Base-by-base conservation (phyloP, 1,140 invertebrate genomes). In the Saccostrea glomerata region DNA sequence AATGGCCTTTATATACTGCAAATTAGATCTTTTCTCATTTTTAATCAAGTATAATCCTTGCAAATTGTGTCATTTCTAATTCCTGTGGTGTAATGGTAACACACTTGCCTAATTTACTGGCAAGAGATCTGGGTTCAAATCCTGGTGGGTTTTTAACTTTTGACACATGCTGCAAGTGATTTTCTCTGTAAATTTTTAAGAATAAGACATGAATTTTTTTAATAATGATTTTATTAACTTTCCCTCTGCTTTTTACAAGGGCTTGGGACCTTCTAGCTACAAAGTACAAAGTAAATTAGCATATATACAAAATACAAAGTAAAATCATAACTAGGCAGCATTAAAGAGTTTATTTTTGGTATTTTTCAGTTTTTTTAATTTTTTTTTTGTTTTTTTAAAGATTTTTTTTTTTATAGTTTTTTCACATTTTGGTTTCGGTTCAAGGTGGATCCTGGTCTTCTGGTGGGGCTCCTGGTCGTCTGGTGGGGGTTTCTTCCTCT, bases 161-260 rank as follows among this genome's bases (percentile, higher is more conserved):
- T 36, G 30, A 36, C 0, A 36, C 30, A 36, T 36, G 13, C 6
- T 66, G 60, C 60, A 66, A 66, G 30, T 66, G 60, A 66, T 66
- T 66, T 17, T 7, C 23, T 23, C 60, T 66, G 1, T 66, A 1
- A 20, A 66, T 17, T 66, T 66, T 7, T 23, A 66, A 66, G 17
- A 66, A 66, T 20, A 66, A 66, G 60, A 66, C 13, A 66, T 15
- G 23, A 17, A 66, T 20, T 66, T 6, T 20, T 66, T 66, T 66
- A 2, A 20, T 66, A 66, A 23, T n/a, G 6, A 82, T 82, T 82
- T 40, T 13, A 82, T 40, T 40, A 82, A 82, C 30, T 0, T 30
- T 82, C 40, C 77, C 23, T 82, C 77, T 82, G 77, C 77, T 15
- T 82, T 66, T 82, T 30, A 82, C 77, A 82, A 82, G 77, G 77